These are phyloP conservation scores for Lycocorax pyrrhopterus DNA, from an alignment of 2,113 vertebrate species.

Conservation along the genomic window DNA sequence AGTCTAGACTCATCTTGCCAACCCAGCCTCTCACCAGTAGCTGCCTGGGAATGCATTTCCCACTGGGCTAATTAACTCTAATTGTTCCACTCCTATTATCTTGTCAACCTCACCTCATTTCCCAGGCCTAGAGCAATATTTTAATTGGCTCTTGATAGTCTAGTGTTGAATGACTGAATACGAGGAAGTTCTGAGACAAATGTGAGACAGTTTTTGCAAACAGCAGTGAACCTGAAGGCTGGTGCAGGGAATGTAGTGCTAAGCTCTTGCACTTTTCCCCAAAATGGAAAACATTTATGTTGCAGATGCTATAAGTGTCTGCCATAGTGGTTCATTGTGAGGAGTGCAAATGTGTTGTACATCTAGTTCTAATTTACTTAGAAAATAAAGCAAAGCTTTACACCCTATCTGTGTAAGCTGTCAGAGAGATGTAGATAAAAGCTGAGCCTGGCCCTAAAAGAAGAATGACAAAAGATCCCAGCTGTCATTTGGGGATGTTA, in stretches of 20 bases:
- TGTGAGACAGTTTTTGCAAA: not conserved
- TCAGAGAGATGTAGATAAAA: not conserved
- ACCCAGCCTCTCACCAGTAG: slow-evolving; percentile 29
- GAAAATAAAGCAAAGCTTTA: not conserved
- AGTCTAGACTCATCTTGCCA: slow-evolving; percentile 40
- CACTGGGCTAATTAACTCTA: slow-evolving; percentile 56
- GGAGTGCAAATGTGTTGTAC: not conserved
- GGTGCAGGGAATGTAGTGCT: not conserved
- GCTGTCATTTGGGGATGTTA: not conserved
- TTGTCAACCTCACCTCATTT: slow-evolving; percentile 61
- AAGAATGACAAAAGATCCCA: not conserved
- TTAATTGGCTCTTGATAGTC: slow-evolving; percentile 46
- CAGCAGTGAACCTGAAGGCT: not conserved
- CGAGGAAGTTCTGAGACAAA: not conserved
- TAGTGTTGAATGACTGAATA: slow-evolving; percentile 48
- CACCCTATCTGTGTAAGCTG: not conserved
- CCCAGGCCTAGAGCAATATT: slow-evolving; percentile 58
- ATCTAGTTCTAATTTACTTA: not conserved
- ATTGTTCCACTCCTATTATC: slow-evolving; percentile 60
- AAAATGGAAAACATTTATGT: not conserved
- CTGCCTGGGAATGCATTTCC: slow-evolving; percentile 53
- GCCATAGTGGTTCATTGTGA: not conserved
- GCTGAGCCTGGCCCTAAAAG: not conserved
- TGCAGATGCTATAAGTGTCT: not conserved
- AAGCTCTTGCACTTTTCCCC: not conserved